Conservation (phyloP, 1,140 invertebrate genomes). For the Hirudo medicinalis region DNA sequence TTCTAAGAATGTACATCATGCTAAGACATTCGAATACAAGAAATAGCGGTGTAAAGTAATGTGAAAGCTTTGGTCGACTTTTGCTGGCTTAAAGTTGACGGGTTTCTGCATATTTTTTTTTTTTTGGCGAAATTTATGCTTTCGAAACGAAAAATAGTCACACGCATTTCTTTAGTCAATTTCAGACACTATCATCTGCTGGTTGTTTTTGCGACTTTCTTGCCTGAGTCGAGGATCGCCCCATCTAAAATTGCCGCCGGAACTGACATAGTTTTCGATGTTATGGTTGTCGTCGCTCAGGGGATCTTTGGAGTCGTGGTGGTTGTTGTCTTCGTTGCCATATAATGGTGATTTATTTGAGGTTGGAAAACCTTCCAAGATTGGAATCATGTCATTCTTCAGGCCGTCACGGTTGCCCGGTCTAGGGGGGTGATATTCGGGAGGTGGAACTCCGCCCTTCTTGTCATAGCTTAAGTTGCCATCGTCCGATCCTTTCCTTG, state of each 20-base stretch:
- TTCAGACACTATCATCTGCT: constrained; percentile 9
- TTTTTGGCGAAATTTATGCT: no score
- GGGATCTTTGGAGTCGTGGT: neutral
- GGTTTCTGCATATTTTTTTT: no score
- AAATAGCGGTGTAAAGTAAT: no score
- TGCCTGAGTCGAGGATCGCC: neutral
- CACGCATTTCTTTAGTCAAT: neutral
- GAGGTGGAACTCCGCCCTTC: neutral
- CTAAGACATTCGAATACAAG: no score
- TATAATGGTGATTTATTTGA: neutral
- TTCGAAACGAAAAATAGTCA: neutral
- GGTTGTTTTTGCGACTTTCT: constrained; percentile 10
- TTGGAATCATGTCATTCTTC: neutral
- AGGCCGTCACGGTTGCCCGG: neutral
- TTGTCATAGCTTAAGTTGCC: neutral
- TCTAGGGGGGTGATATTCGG: neutral
- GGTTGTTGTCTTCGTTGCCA: neutral
- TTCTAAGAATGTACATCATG: no score
- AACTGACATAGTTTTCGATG: neutral
- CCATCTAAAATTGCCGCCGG: neutral
- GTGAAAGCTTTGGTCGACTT: no score
- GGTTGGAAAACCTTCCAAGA: constrained; percentile 2
- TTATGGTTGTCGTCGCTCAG: neutral
- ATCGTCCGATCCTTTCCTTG: constrained; percentile 6
- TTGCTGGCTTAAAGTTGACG: no score